phyloP scores from a whole-genome alignment of 2,888 invertebrate species.

The Biston betularia region DNA sequence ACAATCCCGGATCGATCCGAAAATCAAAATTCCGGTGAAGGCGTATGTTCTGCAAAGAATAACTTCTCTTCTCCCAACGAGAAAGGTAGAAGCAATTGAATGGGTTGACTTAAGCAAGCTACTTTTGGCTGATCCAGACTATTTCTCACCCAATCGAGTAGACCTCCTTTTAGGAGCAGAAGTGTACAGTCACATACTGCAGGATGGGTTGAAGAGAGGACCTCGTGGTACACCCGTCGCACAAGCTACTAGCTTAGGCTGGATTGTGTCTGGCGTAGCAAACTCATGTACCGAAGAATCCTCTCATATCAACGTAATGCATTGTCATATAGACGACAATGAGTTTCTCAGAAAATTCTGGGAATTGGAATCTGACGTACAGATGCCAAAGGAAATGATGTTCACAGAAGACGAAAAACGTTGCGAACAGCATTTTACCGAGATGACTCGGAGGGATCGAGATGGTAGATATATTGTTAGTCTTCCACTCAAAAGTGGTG shows the following conservation, averaged over 20 bases:
- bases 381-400: neutral
- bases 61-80: neutral
- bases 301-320: neutral
- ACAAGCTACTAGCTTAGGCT: neutral
- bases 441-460: neutral
- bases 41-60: neutral
- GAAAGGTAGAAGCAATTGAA: neutral
- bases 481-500: constrained; percentile 1
- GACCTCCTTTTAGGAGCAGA: neutral
- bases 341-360: neutral
- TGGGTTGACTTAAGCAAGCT: neutral
- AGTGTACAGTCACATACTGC: neutral
- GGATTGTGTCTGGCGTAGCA: neutral
- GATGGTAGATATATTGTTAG: constrained; percentile 6
- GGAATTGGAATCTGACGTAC: constrained; percentile 1
- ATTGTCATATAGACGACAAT: neutral
- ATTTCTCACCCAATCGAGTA: neutral
- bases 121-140: constrained; percentile 1
- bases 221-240: neutral
- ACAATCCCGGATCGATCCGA: neutral
- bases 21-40: neutral
- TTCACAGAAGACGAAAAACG: constrained; percentile 1
- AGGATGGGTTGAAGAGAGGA: neutral
- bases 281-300: neutral
- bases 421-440: constrained; percentile 1